Conservation (phyloP, 2,888 invertebrate genomes). For the Apamea epomidion region DNA sequence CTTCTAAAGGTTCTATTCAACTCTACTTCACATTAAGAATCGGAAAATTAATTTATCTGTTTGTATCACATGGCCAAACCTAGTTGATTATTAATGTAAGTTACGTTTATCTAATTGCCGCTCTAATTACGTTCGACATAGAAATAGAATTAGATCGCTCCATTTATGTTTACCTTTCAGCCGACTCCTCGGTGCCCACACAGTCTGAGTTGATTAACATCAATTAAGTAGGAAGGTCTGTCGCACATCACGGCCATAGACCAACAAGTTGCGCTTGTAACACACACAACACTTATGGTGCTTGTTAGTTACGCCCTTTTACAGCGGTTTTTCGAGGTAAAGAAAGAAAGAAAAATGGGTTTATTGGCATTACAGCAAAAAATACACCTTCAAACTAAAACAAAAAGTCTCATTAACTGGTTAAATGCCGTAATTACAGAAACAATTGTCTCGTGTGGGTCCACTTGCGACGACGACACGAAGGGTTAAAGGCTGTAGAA, state of each 20-base stretch:
- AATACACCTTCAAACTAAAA: neutral
- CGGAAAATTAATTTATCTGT: neutral
- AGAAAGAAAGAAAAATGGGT: neutral
- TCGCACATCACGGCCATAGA: neutral
- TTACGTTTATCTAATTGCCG: conserved; percentile 1
- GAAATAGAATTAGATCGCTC: conserved; percentile 3
- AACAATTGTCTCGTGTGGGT: neutral
- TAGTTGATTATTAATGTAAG: conserved; percentile 1
- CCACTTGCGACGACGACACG: too few relatives aligned
- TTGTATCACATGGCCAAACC: neutral
- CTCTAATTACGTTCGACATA: conserved; percentile 19
- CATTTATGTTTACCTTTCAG: conserved; percentile 5
- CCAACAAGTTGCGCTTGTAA: neutral
- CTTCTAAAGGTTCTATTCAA: neutral
- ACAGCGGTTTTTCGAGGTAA: neutral
- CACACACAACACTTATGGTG: neutral
- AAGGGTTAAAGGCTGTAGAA: neutral
- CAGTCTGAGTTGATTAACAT: neutral
- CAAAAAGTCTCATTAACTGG: neutral
- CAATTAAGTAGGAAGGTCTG: neutral
- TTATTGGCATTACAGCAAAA: neutral
- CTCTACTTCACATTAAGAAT: neutral
- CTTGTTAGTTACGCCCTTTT: neutral
- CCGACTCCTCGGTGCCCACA: neutral
- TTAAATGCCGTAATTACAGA: too few relatives aligned